Percentiles rank a stretch among this genome's conserved stretches.
phyloP scores from a whole-genome alignment of 2,797 vertebrate species.

The Antrozous pallidus region DNA sequence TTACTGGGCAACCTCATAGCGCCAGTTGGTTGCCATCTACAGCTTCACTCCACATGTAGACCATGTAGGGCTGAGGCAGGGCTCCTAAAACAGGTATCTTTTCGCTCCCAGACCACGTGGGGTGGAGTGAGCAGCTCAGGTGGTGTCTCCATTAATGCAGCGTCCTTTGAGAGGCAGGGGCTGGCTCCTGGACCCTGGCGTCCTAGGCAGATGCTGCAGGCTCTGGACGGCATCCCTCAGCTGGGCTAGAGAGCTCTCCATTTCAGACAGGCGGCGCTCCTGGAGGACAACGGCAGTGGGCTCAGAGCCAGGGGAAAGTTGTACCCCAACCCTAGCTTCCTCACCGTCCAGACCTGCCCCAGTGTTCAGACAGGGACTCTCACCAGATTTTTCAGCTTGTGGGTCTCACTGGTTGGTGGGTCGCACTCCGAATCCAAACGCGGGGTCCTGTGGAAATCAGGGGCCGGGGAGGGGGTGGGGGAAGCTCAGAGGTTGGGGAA shows the following conservation, averaged over 20 bases:
- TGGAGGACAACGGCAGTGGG: neutral
- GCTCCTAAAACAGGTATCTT: neutral
- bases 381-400: slow-evolving; percentile 62
- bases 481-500: slow-evolving; percentile 18
- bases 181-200: neutral
- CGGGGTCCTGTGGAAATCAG: slow-evolving; percentile 18
- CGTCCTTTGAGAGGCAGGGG: slow-evolving; percentile 11
- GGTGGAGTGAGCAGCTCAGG: slow-evolving; percentile 37
- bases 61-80: neutral
- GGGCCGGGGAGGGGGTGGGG: neutral
- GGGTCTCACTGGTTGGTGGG: neutral
- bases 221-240: slow-evolving; percentile 52
- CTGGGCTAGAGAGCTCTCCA: slow-evolving; percentile 70
- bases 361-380: neutral
- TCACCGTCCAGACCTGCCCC: neutral
- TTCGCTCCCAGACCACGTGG: neutral
- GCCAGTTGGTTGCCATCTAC: neutral
- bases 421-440: neutral
- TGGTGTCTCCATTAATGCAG: slow-evolving; percentile 69
- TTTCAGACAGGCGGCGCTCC: slow-evolving; percentile 70
- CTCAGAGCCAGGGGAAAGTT: neutral
- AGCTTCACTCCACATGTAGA: neutral
- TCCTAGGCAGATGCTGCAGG: slow-evolving; percentile 41
- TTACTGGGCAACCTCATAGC: slow-evolving; percentile 39
- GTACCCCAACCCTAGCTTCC: neutral